phyloP scores from a whole-genome alignment of 1,140 invertebrate species.

The Cotesia typhae region DNA sequence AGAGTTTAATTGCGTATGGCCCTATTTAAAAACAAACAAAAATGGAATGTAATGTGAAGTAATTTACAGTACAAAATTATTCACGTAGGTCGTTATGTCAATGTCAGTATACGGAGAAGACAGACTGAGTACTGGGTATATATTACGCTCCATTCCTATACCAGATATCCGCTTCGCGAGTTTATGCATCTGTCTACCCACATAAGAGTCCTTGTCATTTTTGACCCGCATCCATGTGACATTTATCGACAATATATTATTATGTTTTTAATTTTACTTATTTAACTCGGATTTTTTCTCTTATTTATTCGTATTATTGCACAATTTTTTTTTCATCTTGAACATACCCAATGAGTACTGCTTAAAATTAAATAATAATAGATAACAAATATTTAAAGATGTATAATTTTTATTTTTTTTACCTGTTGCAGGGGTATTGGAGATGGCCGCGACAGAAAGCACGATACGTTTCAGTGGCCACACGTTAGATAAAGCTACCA shows the following conservation, averaged over 20 bases:
- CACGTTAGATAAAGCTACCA: slow-evolving; percentile 98
- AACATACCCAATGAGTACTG: too few relatives aligned
- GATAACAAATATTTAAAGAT: background rate
- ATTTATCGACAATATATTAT: slow-evolving; percentile 19
- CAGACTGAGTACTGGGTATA: background rate
- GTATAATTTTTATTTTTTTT: slow-evolving; percentile 32
- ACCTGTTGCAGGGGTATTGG: slow-evolving; percentile 72
- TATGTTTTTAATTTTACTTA: slow-evolving; percentile 5
- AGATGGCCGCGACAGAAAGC: slow-evolving; percentile 79
- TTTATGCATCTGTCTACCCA: slow-evolving; percentile 14
- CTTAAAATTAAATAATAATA: slow-evolving; percentile 2
- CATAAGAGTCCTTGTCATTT: slow-evolving; percentile 14
- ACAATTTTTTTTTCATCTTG: too few relatives aligned
- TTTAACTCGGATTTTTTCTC: background rate
- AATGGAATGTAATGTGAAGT: background rate
- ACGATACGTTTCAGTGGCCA: slow-evolving; percentile 92
- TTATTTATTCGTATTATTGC: background rate
- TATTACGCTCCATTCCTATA: slow-evolving; percentile 2
- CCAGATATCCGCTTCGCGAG: background rate
- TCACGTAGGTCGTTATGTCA: background rate
- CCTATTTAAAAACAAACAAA: background rate
- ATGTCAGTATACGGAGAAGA: background rate
- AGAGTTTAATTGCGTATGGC: too few relatives aligned
- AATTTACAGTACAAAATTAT: slow-evolving; percentile 16
- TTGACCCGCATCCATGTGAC: slow-evolving; percentile 22